These are phyloP conservation scores for Nasonia longicornis DNA, from an alignment of 1,140 invertebrate species.

Conservation along the genomic window DNA sequence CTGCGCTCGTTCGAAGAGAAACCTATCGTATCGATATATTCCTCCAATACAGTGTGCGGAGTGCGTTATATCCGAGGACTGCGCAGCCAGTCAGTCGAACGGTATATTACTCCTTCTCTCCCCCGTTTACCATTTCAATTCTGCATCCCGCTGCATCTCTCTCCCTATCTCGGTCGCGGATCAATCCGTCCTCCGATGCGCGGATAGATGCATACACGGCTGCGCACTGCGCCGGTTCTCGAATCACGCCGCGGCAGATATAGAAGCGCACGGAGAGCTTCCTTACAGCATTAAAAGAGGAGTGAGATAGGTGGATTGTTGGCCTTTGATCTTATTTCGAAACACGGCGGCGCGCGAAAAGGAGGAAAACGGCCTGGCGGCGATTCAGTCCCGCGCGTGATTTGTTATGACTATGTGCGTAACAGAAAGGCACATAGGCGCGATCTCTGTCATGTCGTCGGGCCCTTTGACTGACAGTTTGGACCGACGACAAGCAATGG, in stretches of 20 bases:
- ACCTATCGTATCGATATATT: neutral
- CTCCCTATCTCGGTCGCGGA: neutral
- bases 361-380: slow-evolving; percentile 6
- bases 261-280: neutral
- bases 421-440: neutral
- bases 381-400: neutral
- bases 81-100: neutral
- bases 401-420: slow-evolving; percentile 27
- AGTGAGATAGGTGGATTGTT: neutral
- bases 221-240: too few species aligned
- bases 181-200: neutral
- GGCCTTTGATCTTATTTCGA: slow-evolving; percentile 27
- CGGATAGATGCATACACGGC: neutral
- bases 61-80: neutral
- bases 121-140: neutral
- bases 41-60: neutral
- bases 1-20: neutral
- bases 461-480: too few species aligned
- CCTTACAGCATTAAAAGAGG: neutral
- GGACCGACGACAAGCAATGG: too few species aligned
- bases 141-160: neutral
- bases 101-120: slow-evolving; percentile 2
- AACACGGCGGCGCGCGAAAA: neutral
- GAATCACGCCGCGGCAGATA: neutral
- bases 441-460: neutral